These are phyloP conservation scores for Halesus radiatus DNA, from an alignment of 1,140 invertebrate species.

Conservation along the genomic window DNA sequence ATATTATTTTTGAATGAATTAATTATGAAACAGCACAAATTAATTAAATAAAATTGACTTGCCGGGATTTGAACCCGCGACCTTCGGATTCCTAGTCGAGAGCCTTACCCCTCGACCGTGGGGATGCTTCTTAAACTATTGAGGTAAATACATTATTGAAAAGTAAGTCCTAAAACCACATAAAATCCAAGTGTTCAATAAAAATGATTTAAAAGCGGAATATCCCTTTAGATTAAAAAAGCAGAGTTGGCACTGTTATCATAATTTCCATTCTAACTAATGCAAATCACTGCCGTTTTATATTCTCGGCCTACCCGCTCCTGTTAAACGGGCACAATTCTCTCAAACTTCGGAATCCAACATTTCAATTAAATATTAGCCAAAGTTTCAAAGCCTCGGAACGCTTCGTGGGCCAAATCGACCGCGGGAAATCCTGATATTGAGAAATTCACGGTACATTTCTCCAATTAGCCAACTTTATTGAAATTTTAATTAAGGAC, in stretches of 20 bases:
- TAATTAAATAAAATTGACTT: too few species aligned
- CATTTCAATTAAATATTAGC: conserved; percentile 42
- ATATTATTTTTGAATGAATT: too few species aligned
- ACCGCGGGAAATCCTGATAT: conserved; percentile 49
- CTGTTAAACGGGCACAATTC: conserved; percentile 26
- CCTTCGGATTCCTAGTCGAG: too few species aligned
- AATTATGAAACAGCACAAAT: too few species aligned
- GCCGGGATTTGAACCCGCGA: too few species aligned
- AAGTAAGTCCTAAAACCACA: too few species aligned
- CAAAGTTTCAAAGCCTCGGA: conserved; percentile 21
- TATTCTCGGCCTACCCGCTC: not conserved
- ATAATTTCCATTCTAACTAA: conserved; percentile 17
- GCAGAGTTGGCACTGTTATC: conserved; percentile 5
- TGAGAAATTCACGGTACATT: conserved; percentile 55
- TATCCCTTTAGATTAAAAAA: not conserved
- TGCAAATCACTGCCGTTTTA: conserved; percentile 25
- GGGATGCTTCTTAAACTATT: too few species aligned
- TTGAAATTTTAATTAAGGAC: conserved; percentile 52
- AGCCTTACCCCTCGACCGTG: too few species aligned
- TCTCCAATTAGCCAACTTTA: conserved; percentile 56
- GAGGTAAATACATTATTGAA: too few species aligned
- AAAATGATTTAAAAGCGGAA: not conserved
- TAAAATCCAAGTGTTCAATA: not conserved
- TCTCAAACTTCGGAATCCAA: conserved; percentile 15
- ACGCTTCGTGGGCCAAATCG: conserved; percentile 41